Base-by-base conservation (phyloP, 2,888 invertebrate genomes). In the Cybosia mesomella region DNA sequence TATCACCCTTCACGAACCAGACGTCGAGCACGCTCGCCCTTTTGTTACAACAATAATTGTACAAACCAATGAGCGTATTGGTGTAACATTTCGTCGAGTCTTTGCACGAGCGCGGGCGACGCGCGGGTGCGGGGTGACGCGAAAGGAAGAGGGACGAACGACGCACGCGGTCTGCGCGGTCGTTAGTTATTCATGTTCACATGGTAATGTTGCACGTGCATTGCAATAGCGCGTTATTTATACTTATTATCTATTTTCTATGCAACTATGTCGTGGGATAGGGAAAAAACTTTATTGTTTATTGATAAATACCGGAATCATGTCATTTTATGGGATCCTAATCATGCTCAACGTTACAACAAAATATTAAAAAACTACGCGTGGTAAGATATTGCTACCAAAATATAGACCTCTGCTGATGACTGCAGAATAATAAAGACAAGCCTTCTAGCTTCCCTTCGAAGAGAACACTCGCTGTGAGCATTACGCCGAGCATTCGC, bases 31-130 rank as follows among this genome's bases (percentile, higher is more conserved):
- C 60, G 64, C 64, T 68, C 24, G 64, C 64, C 64, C 53, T 55
- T 68, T 68, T 68, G 58, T 68, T 68, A 68, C 59, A 64, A 60
- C n/a, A n/a, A n/a, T n/a, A n/a, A n/a, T n/a, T n/a, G n/a, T n/a
- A n/a, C n/a, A n/a, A n/a, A 64, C 68, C 60, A 64, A 64, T 55
- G 60, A 64, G 68, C 68, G 49, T 64, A 68, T 60, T 60, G 64
- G 54, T 21, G 54, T 58, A 58, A 58, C 58, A 58, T 58, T 58
- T 58, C 34, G 68, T 69, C 60, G 60, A 64, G 68, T 64, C 34
- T 64, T 64, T 60, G 61, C 66, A 63, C 58, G 63, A 70, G 66
- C 66, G 66, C 70, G 70, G 66, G 62, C 70, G 63, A 66, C 58
- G 70, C 70, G 66, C 70, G 66, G n/a, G n/a, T n/a, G n/a, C n/a